Evolutionary conservation across 2,888 invertebrate genomes (phyloP).

Genomic region (Vanessa cardui): DNA sequence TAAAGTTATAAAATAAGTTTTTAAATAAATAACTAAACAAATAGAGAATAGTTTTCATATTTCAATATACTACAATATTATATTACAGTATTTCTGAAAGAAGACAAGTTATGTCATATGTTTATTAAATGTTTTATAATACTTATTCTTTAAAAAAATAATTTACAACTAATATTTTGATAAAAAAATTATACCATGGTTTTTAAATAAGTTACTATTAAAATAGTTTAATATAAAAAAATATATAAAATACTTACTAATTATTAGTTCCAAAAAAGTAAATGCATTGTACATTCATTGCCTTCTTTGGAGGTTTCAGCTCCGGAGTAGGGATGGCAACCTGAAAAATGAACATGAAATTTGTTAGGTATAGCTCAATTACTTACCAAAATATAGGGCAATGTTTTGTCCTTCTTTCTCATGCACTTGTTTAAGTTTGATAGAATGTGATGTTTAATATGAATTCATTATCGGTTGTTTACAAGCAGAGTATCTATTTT

Average conservation of each 20-base stretch:
- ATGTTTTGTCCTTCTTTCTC: slow-evolving; percentile 25
- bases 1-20: too few species aligned
- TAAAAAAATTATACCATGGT: too few species aligned
- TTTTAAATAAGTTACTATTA: neutral
- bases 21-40: too few species aligned
- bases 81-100: too few species aligned
- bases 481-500: slow-evolving; percentile 18
- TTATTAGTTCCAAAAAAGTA: slow-evolving; percentile 98
- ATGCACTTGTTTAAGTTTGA: neutral
- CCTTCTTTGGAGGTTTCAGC: slow-evolving; percentile 89
- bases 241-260: slow-evolving; percentile 87
- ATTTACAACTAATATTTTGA: too few species aligned
- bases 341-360: slow-evolving; percentile 75
- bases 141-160: too few species aligned
- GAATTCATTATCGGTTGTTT: slow-evolving; percentile 27
- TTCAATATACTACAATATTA: too few species aligned
- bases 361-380: slow-evolving; percentile 28
- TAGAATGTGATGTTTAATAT: slow-evolving; percentile 20
- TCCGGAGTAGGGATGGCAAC: slow-evolving; percentile 91
- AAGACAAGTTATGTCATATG: too few species aligned
- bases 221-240: neutral
- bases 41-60: too few species aligned
- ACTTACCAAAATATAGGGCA: slow-evolving; percentile 28
- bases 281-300: slow-evolving; percentile 89
- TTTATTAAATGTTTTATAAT: too few species aligned